Base-by-base conservation (phyloP, 2,888 invertebrate species). In the Cynaeus angustus region DNA sequence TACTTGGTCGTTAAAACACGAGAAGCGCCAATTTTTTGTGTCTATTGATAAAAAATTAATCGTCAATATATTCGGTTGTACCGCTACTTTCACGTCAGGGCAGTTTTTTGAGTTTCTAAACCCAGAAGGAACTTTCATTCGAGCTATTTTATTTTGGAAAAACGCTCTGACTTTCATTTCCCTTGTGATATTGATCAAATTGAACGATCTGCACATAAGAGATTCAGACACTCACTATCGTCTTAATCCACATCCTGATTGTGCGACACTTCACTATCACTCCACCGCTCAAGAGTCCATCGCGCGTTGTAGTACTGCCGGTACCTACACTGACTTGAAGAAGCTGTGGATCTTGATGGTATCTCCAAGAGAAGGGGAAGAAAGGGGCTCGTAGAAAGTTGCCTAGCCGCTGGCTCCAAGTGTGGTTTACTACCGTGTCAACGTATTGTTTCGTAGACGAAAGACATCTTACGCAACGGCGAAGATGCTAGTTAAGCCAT, bases 341-440 rank as follows among this genome's bases (percentile, higher is more conserved):
- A 75, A 79, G 77, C 75, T 75, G 72, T 68, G 48, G 72, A 73
- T 62, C 68, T 48, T 52, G 58, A 67, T 53, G 61, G 65, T 56
- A 12, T 59, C 46, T 56, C 45, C 58, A 37, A 61, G 70, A 74
- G 76, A 74, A 76, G 76, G 77, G 80, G 79, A 80, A 79, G 81
- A 82, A 82, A 81, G 81, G 82, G 78, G 81, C 77, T 75, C 73
- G 58, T 76, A 81, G 82, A 82, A 82, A 82, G 82, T 82, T 82
- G 80, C 67, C 74, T 75, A 58, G 79, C 78, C 75, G 73, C 70
- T 72, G 78, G 75, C 76, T 64, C 37, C 10, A 50, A 12, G 13
- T 30, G 37, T 52, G 50, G 28, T 64, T 53, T 38, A 43, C 46
- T 66, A 55, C 56, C 56, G 33, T 55, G 43, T 45, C 46, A 30